phyloP scores from a whole-genome alignment of 2,888 invertebrate genomes.

The Drosophila fungiperda region DNA sequence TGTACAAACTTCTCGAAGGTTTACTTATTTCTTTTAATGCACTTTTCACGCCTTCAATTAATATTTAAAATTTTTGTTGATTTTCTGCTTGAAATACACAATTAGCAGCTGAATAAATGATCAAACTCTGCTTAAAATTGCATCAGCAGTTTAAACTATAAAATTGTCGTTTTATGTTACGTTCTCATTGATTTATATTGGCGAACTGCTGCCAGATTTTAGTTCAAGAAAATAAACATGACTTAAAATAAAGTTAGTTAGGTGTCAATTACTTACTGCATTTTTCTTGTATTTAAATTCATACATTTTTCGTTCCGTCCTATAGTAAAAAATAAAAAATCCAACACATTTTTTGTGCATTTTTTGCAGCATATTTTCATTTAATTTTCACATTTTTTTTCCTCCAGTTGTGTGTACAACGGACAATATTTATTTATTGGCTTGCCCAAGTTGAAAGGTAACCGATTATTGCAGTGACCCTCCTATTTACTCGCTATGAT shows the following conservation, averaged over 20 bases:
- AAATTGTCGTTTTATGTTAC: not conserved
- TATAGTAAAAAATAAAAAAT: not conserved
- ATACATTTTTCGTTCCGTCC: too few relatives aligned
- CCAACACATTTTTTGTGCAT: not conserved
- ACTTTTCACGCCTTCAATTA: not conserved
- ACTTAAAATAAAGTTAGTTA: not conserved
- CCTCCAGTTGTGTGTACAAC: not conserved
- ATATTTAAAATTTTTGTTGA: not conserved
- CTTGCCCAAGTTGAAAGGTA: not conserved
- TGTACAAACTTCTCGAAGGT: not conserved
- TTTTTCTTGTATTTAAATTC: too few relatives aligned
- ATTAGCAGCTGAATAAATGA: not conserved
- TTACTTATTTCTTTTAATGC: not conserved
- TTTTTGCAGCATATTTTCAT: not conserved
- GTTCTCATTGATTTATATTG: not conserved
- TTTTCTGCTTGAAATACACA: not conserved
- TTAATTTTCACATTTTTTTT: not conserved
- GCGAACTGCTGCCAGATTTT: not conserved
- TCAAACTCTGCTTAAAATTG: not conserved
- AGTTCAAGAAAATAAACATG: not conserved
- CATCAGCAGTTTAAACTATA: not conserved
- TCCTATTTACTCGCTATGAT: conserved; percentile 8
- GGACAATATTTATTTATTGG: not conserved
- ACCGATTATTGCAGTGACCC: not conserved
- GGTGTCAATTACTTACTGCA: too few relatives aligned